These are phyloP conservation scores for Amphimedon queenslandica DNA, from an alignment of 37 sponge, comb jelly and placozoan genomes.

Conservation along the genomic window DNA sequence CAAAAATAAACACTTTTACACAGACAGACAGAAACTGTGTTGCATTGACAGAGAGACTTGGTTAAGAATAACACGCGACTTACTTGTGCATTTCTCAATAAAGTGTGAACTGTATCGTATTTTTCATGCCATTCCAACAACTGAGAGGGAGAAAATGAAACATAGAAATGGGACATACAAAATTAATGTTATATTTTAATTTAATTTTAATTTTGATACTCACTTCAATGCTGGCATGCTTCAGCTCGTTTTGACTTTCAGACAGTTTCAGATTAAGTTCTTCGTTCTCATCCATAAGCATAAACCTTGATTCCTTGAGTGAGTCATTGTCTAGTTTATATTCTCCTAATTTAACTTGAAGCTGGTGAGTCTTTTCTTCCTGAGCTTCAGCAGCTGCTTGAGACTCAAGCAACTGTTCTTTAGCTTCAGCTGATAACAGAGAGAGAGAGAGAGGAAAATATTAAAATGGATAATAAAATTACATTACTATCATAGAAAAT, in stretches of 20 bases:
- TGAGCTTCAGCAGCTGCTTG: not conserved
- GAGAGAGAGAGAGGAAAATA: not conserved
- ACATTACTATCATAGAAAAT: too few species aligned
- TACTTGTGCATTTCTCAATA: not conserved
- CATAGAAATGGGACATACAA: not conserved
- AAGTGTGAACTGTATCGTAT: not conserved
- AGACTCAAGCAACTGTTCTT: not conserved
- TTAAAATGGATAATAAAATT: too few species aligned
- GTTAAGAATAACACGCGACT: not conserved
- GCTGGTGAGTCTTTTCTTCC: not conserved
- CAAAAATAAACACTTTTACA: not conserved
- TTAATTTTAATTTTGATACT: too few species aligned
- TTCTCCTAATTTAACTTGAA: not conserved
- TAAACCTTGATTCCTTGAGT: not conserved
- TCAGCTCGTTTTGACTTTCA: not conserved
- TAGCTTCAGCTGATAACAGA: not conserved
- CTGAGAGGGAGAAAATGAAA: not conserved
- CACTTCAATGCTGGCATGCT: not conserved
- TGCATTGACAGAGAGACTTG: not conserved
- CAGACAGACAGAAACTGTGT: not conserved
- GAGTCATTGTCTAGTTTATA: not conserved
- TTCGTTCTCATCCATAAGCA: not conserved
- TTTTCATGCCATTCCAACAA: not conserved
- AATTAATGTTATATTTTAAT: too few species aligned
- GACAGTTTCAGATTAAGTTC: not conserved